Conservation (phyloP, 2,888 invertebrate species). For the Mimas tiliae region DNA sequence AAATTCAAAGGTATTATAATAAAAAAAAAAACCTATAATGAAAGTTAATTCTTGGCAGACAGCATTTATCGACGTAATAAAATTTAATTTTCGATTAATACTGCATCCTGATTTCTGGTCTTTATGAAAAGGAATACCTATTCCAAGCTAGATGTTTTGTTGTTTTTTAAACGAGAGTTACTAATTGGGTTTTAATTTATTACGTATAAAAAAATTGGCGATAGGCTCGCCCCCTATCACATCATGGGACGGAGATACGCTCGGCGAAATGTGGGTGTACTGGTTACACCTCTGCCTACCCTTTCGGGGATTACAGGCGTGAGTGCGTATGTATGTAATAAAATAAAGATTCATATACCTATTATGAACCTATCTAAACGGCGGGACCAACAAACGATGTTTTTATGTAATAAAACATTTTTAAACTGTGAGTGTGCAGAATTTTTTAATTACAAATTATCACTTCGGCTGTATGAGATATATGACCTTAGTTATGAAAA, state of each 20-base stretch:
- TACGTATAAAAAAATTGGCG: not conserved
- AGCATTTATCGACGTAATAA: constrained; percentile 16
- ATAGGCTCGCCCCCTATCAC: too few species aligned
- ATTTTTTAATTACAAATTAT: not conserved
- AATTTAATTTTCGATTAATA: constrained; percentile 7
- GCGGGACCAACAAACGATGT: not conserved
- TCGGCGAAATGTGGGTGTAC: too few species aligned
- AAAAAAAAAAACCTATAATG: too few species aligned
- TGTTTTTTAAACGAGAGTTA: not conserved
- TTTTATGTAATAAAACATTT: too few species aligned
- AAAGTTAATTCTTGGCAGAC: not conserved
- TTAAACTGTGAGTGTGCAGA: not conserved
- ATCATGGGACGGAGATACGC: too few species aligned
- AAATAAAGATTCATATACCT: too few species aligned
- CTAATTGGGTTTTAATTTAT: constrained; percentile 10
- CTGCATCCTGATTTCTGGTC: not conserved
- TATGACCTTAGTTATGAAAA: not conserved
- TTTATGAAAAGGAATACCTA: not conserved
- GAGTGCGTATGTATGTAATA: too few species aligned
- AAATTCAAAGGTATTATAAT: too few species aligned
- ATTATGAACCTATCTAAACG: not conserved
- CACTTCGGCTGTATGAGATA: not conserved
- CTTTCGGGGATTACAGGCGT: too few species aligned
- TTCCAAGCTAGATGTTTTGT: constrained; percentile 7
- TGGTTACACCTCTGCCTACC: too few species aligned